These are phyloP conservation scores for Microcebus lehilahytsara DNA, from an alignment of 2,113 vertebrate species.

Conservation along the genomic window DNA sequence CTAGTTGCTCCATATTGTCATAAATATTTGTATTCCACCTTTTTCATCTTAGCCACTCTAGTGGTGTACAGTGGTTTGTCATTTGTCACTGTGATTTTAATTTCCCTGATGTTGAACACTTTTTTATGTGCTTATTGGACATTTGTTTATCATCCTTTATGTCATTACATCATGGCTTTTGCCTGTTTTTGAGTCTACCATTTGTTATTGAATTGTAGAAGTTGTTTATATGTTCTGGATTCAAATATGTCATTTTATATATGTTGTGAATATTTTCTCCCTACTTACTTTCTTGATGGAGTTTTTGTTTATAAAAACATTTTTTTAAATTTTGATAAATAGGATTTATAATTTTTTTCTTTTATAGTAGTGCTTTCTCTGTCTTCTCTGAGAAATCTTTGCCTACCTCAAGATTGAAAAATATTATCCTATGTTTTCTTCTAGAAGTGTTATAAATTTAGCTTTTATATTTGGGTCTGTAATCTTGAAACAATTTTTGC, in stretches of 20 bases:
- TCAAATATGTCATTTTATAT: neutral
- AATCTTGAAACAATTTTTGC: neutral
- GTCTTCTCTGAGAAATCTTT: neutral
- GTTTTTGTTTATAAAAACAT: neutral
- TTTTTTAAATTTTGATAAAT: slow-evolving; percentile 18
- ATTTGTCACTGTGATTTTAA: neutral
- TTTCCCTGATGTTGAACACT: neutral
- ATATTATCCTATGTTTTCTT: neutral
- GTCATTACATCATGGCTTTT: neutral
- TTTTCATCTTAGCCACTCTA: neutral
- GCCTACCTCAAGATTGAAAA: neutral
- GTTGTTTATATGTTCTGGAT: neutral
- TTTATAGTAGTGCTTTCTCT: neutral
- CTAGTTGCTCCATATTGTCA: neutral
- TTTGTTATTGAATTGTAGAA: neutral
- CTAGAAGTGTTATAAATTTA: neutral
- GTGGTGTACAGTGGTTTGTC: neutral
- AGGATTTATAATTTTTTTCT: neutral
- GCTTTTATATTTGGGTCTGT: neutral
- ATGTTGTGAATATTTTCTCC: neutral
- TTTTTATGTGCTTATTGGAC: neutral
- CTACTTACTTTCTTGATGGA: neutral
- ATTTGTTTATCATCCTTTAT: neutral
- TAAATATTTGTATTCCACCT: neutral
- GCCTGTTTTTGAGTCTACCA: neutral